A percentile compares a stretch with the other conserved stretches of the same genome.
Conservation (phyloP, 2,888 invertebrate species). For the Dinocampus coccinellae region DNA sequence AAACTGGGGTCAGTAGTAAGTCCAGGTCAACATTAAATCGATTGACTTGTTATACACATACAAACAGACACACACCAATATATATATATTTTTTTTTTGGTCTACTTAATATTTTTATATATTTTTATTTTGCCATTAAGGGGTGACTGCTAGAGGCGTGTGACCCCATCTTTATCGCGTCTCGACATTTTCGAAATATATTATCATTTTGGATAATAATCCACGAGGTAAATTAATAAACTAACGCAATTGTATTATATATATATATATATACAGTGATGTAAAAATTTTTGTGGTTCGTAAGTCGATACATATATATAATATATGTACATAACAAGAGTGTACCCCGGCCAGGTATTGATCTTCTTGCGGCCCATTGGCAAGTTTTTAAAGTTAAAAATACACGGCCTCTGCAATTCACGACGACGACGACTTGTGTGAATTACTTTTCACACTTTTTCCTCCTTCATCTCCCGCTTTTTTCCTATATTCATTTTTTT, state of each 20-base stretch:
- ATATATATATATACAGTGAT: neutral
- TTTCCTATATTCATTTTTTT: conserved; percentile 3
- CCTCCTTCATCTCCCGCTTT: neutral
- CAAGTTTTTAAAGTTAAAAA: conserved; percentile 61
- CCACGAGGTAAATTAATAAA: neutral
- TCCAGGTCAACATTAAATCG: neutral
- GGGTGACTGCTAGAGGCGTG: neutral
- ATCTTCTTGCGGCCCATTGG: conserved; percentile 53
- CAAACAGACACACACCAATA: neutral
- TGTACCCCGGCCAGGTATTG: conserved; percentile 50
- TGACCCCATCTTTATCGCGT: conserved; percentile 5
- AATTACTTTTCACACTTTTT: conserved; percentile 6
- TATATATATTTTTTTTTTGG: neutral
- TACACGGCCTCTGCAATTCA: conserved; percentile 53
- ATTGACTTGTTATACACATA: neutral
- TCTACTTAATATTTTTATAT: too few species aligned
- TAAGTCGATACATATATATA: neutral
- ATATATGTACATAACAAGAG: conserved; percentile 33
- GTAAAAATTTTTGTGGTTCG: conserved; percentile 3
- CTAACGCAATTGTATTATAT: neutral
- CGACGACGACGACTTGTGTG: conserved; percentile 30
- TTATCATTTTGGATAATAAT: neutral
- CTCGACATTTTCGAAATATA: neutral
- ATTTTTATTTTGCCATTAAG: neutral
- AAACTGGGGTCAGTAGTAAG: conserved; percentile 1